Evolutionary conservation across 2,888 invertebrate species (phyloP).

Genomic region (Cheiracanthium punctorium): DNA sequence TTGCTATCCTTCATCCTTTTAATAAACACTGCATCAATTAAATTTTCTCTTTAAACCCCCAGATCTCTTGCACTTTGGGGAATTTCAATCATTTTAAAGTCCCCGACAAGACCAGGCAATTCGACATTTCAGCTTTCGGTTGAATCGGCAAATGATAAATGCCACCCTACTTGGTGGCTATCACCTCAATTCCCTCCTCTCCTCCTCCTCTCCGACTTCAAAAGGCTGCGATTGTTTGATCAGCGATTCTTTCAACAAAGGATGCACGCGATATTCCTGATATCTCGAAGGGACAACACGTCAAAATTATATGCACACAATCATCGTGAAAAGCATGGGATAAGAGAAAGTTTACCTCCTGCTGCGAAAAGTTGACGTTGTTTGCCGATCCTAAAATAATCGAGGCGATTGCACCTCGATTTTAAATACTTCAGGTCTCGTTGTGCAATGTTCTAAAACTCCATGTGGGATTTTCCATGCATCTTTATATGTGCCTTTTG

Average conservation of each 20-base stretch:
- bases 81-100: no score
- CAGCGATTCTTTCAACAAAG: conserved; percentile 4
- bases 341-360: conserved; percentile 51
- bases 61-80: no score
- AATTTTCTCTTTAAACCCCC: no score
- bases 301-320: not conserved
- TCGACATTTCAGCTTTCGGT: no score
- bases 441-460: not conserved
- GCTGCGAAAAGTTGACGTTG: conserved; percentile 28
- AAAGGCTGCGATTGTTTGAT: conserved; percentile 1
- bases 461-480: no score
- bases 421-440: not conserved
- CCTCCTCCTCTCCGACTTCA: not conserved
- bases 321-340: conserved; percentile 5
- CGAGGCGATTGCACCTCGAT: not conserved
- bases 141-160: not conserved
- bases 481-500: no score
- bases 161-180: not conserved
- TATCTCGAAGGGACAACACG: not conserved
- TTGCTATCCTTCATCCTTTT: no score
- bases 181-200: not conserved
- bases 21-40: no score
- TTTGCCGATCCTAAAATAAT: not conserved
- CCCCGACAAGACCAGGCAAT: no score
- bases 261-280: not conserved